Evolutionary conservation across 2,113 vertebrate genomes (phyloP), one percentile per base, ranked within the genome.

Genomic region (Ptilonorhynchus violaceus): DNA sequence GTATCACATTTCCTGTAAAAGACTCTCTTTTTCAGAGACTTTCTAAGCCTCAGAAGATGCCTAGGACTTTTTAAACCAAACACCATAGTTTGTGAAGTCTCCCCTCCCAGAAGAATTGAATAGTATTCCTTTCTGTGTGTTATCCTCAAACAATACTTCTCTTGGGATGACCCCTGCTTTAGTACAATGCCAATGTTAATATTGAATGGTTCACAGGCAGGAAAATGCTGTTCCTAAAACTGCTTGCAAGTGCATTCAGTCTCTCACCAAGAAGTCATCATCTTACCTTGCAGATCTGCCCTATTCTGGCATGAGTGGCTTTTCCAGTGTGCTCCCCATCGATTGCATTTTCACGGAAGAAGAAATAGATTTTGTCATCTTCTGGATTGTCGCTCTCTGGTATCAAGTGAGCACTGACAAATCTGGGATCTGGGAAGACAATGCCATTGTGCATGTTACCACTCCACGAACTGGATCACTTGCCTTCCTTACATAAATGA

Each of bases 311-410:
- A 8, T 99, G 99, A 35, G 99, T 99, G 67, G 99, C 99, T 97
- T 99, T 99, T 93, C 99, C 99, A 42, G 98, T 98, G 85, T 99
- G 99, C 83, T 99, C 99, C 74, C 99, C 99, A 77, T 99, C 99
- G 58, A 99, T 99, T 7, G 99, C 99, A 33, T 98, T 99, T 97
- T 99, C 99, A 79, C 99, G 98, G 97, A 99, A 99, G 98, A 99
- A 99, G 97, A 99, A 98, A 97, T 99, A 99, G 78, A 99, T 98
- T 98, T 99, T 99, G 96, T 99, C 99, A 70, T 99, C 99, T 96
- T 99, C 99, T 58, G 99, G 99, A 86, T 99, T 99, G 98, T 99
- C 99, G 3, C 99, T 99, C 96, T 99, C 99, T 47, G 99, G 99
- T 94, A 99, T 99, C 92, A 98, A 98, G 93, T 99, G 99, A 62